Base-by-base conservation (phyloP, 2,113 vertebrate genomes). In the Corvus hawaiiensis region DNA sequence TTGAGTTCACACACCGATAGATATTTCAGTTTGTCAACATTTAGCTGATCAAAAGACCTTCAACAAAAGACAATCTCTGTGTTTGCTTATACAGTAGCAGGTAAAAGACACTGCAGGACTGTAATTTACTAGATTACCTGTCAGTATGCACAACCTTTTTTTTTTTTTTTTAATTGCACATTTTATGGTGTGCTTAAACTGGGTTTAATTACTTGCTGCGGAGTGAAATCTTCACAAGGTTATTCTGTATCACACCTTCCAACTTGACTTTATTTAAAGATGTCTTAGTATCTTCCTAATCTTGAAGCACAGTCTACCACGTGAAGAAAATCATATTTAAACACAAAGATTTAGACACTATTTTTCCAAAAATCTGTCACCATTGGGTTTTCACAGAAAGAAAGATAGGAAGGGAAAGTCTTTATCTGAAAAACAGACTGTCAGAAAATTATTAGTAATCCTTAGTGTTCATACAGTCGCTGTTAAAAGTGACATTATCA, bases 401-500 rank as follows among this genome's bases (percentile, higher is more conserved):
- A 86, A 58, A 74, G 41, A 81, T 10, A 75, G 61, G 88, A 84
- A 41, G 55, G 33, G 41, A 86, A 92, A 52, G 67, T 39, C 69
- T 85, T 95, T 63, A 95, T 94, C 72, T 90, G 72, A 52, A 94
- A 94, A 80, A 26, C 56, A 84, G 37, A 85, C 82, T 43, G 30
- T 94, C 59, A 91, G 88, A 94, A 95, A 97, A 97, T 97, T 95
- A 95, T 97, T 92, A 96, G 93, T 44, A 95, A 92, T 97, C 95
- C 95, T 81, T 88, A 93, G 75, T 64, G 92, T 87, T 94, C 59
- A 55, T 54, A 79, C 62, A 93, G 85, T 97, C 93, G 77, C 48
- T 97, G 95, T 75, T 97, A 73, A 89, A 97, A 97, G 68, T 96
- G 96, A 95, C 97, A 96, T 97, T 98, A 98, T 97, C 96, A 88